Evolutionary conservation across 2,888 invertebrate species (phyloP), one percentile per base, ranked within the genome.

Genomic region (Heteropelma amictum): DNA sequence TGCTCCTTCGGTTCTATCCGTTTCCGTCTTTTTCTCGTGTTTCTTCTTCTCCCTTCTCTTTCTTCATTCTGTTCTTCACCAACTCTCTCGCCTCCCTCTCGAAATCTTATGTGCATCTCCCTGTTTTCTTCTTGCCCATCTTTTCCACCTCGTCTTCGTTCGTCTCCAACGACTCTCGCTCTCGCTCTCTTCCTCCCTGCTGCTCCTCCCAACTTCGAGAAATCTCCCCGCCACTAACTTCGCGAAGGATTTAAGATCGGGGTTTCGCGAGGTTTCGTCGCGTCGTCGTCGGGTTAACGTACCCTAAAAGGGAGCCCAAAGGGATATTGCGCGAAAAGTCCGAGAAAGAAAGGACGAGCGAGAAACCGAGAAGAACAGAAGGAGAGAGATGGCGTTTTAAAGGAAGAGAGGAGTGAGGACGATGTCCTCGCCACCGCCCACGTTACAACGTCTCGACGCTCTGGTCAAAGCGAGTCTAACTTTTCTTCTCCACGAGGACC

Each of bases 291-390:
- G 75, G 85, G 83, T 85, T 79, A 84, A 85, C 79, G 85, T 77
- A 83, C 84, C 83, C 81, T 82, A 79, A 81, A 80, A 81, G 76
- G 75, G 79, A 70, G 54, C 77, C 74, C 76, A 70, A 80, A 79
- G 72, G 80, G 76, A 75, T 56, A 60, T 51, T 28, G 72, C 54
- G 67, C 47, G 35, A 61, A 53, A 61, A 51, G 12, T 21, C 38
- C 14, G 7, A 38, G 30, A 38, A 26, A 51, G n/a, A 21, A 51
- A 38, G 56, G 47, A 33, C 19, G 38, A n/a, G 10, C 7, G 10
- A 54, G 12, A 38, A 30, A 63, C 12, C 21, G 35, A 38, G 49
- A 63, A n/a, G n/a, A n/a, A n/a, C n/a, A n/a, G n/a, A n/a, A n/a
- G n/a, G n/a, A n/a, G n/a, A n/a, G n/a, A n/a, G n/a, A n/a, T n/a